These are phyloP conservation scores for Macquaria australasica DNA, from an alignment of 2,113 vertebrate species.

Conservation along the genomic window DNA sequence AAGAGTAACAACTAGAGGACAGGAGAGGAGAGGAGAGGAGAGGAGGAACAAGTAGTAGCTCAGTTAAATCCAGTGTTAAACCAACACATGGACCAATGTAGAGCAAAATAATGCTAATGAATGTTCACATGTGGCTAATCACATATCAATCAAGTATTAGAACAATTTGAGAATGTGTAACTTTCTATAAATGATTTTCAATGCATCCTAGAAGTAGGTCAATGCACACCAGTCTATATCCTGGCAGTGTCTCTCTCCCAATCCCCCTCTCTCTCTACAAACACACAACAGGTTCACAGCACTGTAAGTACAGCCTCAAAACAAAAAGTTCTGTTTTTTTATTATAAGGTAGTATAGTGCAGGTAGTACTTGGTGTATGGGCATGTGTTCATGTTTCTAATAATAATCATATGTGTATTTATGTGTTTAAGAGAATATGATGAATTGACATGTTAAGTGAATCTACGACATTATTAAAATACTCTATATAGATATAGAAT, in stretches of 20 bases:
- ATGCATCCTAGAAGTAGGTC: not conserved
- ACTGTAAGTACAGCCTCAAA: no score
- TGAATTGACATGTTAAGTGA: not conserved
- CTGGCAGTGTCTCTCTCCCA: no score
- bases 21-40: not conserved
- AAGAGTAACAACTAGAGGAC: slow-evolving; percentile 50
- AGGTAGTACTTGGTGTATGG: not conserved
- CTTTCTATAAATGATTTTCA: not conserved
- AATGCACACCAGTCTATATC: not conserved
- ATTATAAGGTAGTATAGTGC: not conserved
- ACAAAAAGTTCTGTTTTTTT: not conserved
- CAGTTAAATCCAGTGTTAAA: not conserved
- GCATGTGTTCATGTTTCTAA: not conserved
- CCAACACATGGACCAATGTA: not conserved
- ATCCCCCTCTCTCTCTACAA: not conserved
- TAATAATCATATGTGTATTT: not conserved
- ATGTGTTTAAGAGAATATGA: not conserved
- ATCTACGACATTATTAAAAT: not conserved
- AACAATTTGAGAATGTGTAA: not conserved
- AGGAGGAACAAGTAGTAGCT: not conserved
- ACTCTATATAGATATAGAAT: no score
- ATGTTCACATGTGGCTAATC: not conserved
- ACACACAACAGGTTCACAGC: not conserved
- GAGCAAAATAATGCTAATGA: not conserved
- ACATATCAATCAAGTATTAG: not conserved